phyloP scores from a whole-genome alignment of 1,140 invertebrate genomes.

The Sitobion miscanthi region DNA sequence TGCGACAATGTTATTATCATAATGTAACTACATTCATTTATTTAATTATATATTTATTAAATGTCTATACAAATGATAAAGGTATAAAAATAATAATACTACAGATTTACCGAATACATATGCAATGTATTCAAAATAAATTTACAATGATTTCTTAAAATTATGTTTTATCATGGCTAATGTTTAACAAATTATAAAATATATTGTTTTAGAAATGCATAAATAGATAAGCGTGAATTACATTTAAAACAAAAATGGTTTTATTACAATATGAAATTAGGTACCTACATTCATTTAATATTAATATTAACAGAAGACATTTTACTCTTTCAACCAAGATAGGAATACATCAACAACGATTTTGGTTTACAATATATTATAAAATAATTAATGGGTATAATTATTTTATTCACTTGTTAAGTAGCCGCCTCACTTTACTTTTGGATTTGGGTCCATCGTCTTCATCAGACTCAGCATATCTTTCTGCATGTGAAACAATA shows the following conservation, averaged over 20 bases:
- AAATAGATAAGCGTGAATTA: background rate
- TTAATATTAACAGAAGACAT: background rate
- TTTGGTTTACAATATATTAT: background rate
- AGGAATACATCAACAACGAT: background rate
- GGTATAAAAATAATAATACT: background rate
- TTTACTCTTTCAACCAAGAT: background rate
- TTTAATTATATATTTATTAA: background rate
- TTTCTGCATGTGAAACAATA: conserved; percentile 48
- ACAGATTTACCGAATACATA: background rate
- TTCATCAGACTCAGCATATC: conserved; percentile 52
- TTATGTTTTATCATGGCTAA: background rate
- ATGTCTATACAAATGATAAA: background rate
- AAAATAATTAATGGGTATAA: background rate
- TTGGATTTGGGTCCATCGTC: conserved; percentile 47
- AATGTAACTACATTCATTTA: background rate
- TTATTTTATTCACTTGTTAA: conserved; percentile 45
- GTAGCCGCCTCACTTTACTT: conserved; percentile 38
- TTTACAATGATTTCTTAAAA: background rate
- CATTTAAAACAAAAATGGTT: background rate
- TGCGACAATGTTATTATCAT: background rate
- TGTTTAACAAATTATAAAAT: background rate
- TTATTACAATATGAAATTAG: background rate
- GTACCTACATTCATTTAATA: background rate
- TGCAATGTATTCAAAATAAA: background rate
- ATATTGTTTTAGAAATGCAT: background rate